Conservation (phyloP, 2,888 invertebrate genomes). For the Flabesymbios commensalis region DNA sequence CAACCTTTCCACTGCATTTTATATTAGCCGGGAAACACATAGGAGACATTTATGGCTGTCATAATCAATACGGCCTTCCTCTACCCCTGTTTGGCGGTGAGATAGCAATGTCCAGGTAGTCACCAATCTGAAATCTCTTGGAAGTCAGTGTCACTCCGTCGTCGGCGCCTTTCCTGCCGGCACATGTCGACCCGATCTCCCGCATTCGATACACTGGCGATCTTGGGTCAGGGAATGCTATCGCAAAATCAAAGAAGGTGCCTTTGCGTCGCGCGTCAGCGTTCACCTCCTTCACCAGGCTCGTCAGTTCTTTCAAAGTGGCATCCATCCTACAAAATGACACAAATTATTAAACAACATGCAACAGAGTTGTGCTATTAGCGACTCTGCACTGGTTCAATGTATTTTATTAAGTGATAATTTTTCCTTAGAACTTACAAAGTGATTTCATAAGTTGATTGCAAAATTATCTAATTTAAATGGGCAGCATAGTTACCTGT, state of each 20-base stretch:
- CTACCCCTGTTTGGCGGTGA: slow-evolving; percentile 48
- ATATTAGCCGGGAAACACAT: no score
- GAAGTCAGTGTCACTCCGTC: slow-evolving; percentile 84
- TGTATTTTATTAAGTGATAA: no score
- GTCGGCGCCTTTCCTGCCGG: slow-evolving; percentile 84
- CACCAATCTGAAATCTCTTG: slow-evolving; percentile 87
- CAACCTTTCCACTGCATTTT: no score
- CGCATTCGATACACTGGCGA: slow-evolving; percentile 71
- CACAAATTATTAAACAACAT: neutral
- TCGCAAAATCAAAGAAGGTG: slow-evolving; percentile 94
- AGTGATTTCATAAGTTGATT: no score
- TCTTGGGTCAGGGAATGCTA: slow-evolving; percentile 65
- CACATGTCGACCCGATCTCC: slow-evolving; percentile 92
- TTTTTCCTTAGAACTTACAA: no score
- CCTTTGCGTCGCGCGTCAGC: slow-evolving; percentile 94
- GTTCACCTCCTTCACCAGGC: slow-evolving; percentile 97
- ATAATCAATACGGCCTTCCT: no score
- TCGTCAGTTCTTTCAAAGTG: slow-evolving; percentile 90
- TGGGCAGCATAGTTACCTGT: no score
- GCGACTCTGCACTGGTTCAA: no score
- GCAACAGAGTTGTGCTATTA: no score
- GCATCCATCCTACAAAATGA: slow-evolving; percentile 72
- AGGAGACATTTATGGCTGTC: no score
- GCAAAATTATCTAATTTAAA: no score
- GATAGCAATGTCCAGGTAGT: slow-evolving; percentile 96